Evolutionary conservation across 2,888 invertebrate genomes (phyloP), one percentile per base, ranked within the genome.

Genomic region (Drosophila melanosoma): DNA sequence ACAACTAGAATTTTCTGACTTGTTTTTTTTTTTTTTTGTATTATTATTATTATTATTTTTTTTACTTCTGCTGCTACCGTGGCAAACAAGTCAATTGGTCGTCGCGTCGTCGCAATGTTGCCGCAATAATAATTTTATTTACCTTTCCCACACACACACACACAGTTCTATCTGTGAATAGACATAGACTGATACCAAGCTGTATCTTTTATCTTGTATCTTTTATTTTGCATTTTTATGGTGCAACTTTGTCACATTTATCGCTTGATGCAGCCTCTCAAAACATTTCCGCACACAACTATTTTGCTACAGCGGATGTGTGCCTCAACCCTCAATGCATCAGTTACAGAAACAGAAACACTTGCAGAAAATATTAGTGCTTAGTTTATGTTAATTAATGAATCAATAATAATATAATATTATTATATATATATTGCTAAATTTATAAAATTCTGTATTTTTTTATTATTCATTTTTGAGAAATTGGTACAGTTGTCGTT

Each of bases 191-290:
- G 51, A 61, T 36, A 42, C 33, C 45, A 58, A 42, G 48, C 61
- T 48, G 36, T n/a, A 26, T 38, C 12, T 35, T 45, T 35, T 40
- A 48, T 57, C 20, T 51, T 54, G 33, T 56, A 62, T 61, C 74
- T 82, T 74, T 85, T 82, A 76, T 83, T 84, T 82, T 65, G 71
- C 74, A 72, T 69, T 81, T 79, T 81, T 74, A 69, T 82, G 69
- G 60, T 78, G 76, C 74, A 87, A 79, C 54, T 82, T 84, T 83
- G 87, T 79, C 87, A 80, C 87, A 79, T 84, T 84, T 82, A 84
- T 82, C 82, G 84, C 68, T 58, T 54, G 70, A 69, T 63, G 84
- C 84, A 73, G 73, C 72, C 54, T 69, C 65, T 40, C 52, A 29
- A 38, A 56, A 56, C 56, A 56, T 56, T 56, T 56, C 56, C 56